These are phyloP conservation scores for Ictidomys tridecemlineatus DNA, from an alignment of 2,113 vertebrate species.

Conservation along the genomic window DNA sequence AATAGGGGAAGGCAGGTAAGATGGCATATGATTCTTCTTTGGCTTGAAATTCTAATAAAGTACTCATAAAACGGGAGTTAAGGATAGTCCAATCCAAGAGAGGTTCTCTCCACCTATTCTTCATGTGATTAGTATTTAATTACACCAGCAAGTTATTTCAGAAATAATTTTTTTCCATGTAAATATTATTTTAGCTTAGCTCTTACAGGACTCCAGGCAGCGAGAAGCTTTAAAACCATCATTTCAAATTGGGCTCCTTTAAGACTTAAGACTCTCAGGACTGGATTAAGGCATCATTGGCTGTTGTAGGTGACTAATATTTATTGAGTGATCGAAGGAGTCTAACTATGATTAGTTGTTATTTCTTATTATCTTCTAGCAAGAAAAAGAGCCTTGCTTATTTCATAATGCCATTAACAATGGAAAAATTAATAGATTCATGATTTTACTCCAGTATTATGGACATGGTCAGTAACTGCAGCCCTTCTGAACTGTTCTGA, in stretches of 20 bases:
- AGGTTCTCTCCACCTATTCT: neutral
- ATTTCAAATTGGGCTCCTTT: slow-evolving; percentile 49
- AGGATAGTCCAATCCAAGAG: neutral
- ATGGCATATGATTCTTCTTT: neutral
- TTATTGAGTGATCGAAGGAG: slow-evolving; percentile 8
- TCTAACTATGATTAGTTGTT: slow-evolving; percentile 35
- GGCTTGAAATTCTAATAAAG: slow-evolving; percentile 1
- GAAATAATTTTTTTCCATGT: slow-evolving; percentile 57
- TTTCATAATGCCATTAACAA: neutral
- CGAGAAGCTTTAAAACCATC: slow-evolving; percentile 59
- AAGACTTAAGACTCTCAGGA: slow-evolving; percentile 20
- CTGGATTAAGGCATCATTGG: slow-evolving; percentile 15
- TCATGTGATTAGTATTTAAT: slow-evolving; percentile 43
- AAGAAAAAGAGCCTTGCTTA: slow-evolving; percentile 44
- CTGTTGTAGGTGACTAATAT: neutral
- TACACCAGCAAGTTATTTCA: slow-evolving; percentile 40
- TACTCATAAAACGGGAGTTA: slow-evolving; percentile 26
- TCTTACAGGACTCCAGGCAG: neutral
- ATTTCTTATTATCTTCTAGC: neutral
- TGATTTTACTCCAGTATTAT: slow-evolving; percentile 7
- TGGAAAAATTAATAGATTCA: neutral
- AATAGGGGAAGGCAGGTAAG: neutral
- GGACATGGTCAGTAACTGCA: neutral
- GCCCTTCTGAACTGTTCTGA: slow-evolving; percentile 4
- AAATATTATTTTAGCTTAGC: slow-evolving; percentile 55